Conservation (phyloP, 2,113 vertebrate species). For the Engystomops pustulosus region DNA sequence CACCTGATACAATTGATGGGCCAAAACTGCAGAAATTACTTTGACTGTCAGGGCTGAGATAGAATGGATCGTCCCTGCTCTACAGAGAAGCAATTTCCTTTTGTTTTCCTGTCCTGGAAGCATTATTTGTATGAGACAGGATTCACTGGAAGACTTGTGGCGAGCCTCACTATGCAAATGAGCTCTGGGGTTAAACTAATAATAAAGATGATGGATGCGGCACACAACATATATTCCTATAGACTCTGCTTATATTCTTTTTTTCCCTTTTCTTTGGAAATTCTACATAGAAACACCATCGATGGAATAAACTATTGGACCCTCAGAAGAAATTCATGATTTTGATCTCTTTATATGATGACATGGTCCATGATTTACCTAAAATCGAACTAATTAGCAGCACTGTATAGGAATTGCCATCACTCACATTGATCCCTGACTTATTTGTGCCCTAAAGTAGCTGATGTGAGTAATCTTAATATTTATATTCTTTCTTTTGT, state of each 20-base stretch:
- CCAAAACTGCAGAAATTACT: slow-evolving; percentile 5
- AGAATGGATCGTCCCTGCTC: not conserved
- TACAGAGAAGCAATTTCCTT: slow-evolving; percentile 13
- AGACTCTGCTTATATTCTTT: not conserved
- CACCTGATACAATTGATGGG: slow-evolving; percentile 6
- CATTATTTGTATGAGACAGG: slow-evolving; percentile 10
- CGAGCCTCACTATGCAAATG: not conserved
- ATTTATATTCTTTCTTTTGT: too few species aligned
- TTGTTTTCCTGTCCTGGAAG: not conserved
- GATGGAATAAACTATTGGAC: too few species aligned
- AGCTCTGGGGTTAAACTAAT: not conserved
- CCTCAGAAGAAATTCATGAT: too few species aligned
- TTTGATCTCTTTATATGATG: too few species aligned
- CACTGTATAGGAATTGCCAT: too few species aligned
- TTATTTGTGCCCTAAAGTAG: too few species aligned
- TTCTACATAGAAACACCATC: too few species aligned
- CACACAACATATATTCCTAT: not conserved
- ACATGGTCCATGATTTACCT: too few species aligned
- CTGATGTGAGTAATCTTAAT: too few species aligned
- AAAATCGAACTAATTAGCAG: too few species aligned
- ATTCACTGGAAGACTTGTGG: not conserved
- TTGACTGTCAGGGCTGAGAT: slow-evolving; percentile 5
- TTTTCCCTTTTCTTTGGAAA: too few species aligned
- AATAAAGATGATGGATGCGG: not conserved
- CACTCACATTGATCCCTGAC: too few species aligned